Conservation (phyloP, 2,113 vertebrate species). For the Trochalopteron elliotii region DNA sequence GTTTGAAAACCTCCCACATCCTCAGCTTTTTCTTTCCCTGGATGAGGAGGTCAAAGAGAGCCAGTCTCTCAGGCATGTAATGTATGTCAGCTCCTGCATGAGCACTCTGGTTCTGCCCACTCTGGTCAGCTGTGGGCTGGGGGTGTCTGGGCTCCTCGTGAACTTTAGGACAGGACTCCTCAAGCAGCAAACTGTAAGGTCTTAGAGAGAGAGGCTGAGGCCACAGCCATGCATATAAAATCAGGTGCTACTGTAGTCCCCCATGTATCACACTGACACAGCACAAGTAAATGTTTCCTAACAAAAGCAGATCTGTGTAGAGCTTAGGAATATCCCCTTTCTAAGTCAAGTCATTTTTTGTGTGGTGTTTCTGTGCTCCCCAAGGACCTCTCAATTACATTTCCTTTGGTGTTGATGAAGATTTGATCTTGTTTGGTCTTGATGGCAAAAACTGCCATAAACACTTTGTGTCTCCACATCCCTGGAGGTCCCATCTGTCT, state of each 20-base stretch:
- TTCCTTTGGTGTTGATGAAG: background rate
- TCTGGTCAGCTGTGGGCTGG: background rate
- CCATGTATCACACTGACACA: constrained; percentile 18
- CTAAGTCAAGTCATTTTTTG: background rate
- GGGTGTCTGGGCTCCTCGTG: background rate
- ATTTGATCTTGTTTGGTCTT: background rate
- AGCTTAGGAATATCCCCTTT: background rate
- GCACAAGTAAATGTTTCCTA: background rate
- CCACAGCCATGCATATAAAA: background rate
- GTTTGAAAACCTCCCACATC: background rate
- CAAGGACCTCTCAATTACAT: background rate
- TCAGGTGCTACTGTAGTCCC: background rate
- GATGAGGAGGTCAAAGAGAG: background rate
- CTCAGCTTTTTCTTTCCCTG: background rate
- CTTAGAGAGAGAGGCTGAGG: background rate
- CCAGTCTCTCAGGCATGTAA: background rate
- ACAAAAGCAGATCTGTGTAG: background rate
- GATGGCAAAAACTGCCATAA: background rate
- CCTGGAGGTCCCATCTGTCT: background rate
- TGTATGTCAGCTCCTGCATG: background rate
- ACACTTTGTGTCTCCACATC: background rate
- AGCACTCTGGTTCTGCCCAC: background rate
- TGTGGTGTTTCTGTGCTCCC: background rate
- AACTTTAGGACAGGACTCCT: background rate
- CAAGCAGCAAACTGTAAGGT: background rate